Conservation (phyloP, 2,888 invertebrate genomes). For the Archips crataeganus region DNA sequence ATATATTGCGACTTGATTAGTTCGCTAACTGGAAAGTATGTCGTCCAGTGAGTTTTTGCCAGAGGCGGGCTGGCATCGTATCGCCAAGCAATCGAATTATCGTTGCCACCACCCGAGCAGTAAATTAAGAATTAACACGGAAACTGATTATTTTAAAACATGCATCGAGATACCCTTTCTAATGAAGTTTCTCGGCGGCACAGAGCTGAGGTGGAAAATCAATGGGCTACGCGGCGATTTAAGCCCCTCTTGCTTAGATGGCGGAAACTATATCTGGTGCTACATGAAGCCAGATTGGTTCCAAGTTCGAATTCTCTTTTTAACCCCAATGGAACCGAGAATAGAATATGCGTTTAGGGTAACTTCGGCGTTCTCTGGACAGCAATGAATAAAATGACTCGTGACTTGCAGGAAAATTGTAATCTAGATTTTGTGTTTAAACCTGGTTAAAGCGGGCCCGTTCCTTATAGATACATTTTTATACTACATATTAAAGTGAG, state of each 20-base stretch:
- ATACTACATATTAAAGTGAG: too few relatives aligned
- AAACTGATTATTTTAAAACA: slow-evolving; percentile 84
- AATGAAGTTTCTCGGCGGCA: slow-evolving; percentile 66
- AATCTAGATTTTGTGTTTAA: too few relatives aligned
- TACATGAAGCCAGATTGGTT: background rate
- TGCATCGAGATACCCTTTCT: slow-evolving; percentile 79
- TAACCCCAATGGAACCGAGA: too few relatives aligned
- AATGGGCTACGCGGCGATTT: slow-evolving; percentile 19
- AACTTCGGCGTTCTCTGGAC: too few relatives aligned
- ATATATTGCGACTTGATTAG: slow-evolving; percentile 39
- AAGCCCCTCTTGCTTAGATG: background rate
- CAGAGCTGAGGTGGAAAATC: slow-evolving; percentile 45
- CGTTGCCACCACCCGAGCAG: slow-evolving; percentile 77
- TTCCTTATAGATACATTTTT: too few relatives aligned
- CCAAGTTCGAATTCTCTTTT: background rate
- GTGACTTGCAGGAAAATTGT: too few relatives aligned
- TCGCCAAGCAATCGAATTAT: slow-evolving; percentile 75
- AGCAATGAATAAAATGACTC: too few relatives aligned
- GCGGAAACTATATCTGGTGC: background rate
- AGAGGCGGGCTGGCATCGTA: slow-evolving; percentile 52
- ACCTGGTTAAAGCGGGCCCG: too few relatives aligned
- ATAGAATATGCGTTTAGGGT: too few relatives aligned
- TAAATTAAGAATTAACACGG: slow-evolving; percentile 84
- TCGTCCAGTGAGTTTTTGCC: slow-evolving; percentile 73
- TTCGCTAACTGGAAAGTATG: slow-evolving; percentile 48